Base-by-base conservation (phyloP, 2,797 vertebrate species). In the Falco concolor region DNA sequence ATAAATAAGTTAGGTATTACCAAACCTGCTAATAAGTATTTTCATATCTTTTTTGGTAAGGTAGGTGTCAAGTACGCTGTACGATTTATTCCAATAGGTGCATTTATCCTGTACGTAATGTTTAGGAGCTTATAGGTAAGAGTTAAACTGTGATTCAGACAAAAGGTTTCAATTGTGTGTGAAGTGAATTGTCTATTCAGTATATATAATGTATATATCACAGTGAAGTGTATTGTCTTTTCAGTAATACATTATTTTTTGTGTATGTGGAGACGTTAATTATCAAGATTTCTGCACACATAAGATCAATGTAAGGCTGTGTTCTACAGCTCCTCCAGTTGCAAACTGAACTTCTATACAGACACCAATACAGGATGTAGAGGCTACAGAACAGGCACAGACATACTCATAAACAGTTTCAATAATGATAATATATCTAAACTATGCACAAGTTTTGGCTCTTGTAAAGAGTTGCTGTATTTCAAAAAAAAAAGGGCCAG, bases 11-110 rank as follows among this genome's bases (percentile, higher is more conserved):
- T 54, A 77, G 11, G 9, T 42, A 42, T 67, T 64, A 10, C 16
- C 36, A 76, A 69, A 53, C 36, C 50, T 69, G 8, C 25, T 56
- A 36, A 12, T 16, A 69, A n/a, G 10, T 61, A 12, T 42, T 85
- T 78, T 50, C 20, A 2, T 40, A 16, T n/a, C 34, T 44, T 88
- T 67, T 36, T 45, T 86, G 24, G 8, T 61, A 74, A 74, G 16
- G 28, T 9, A 47, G 30, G 5, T 57, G 32, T 8, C 23, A 61
- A 81, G 24, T 34, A 73, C 0, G 0, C 30, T 28, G 11, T 34
- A 61, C 27, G 20, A 49, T 69, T 76, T 86, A 64, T 90, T 17
- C 8, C 54, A 45, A 3, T 14, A 38, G 12, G 2, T 15, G 17
- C 73, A 5, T 72, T 79, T 61, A 6, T 73, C 45, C 36, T 60